Conservation (phyloP, 2,113 vertebrate genomes). For the Blennius ocellaris region DNA sequence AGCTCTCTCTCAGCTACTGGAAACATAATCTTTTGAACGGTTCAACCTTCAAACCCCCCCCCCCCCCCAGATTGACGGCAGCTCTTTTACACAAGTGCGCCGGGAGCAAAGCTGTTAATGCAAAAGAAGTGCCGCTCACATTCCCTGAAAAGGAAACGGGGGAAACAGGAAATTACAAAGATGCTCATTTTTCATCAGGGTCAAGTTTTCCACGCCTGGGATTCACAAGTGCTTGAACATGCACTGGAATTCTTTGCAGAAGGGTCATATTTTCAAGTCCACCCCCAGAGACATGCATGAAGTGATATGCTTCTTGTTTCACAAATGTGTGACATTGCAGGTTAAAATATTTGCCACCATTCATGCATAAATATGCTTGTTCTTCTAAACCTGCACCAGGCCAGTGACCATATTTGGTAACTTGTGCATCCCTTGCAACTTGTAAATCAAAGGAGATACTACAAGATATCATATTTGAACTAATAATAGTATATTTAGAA, state of each 20-base stretch:
- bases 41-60: constrained; percentile 5
- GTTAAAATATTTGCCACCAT: no score
- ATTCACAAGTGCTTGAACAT: neutral
- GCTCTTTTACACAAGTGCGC: constrained; percentile 21
- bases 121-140: constrained; percentile 2
- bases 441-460: no score
- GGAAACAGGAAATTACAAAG: constrained; percentile 19
- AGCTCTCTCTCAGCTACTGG: neutral
- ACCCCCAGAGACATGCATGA: neutral
- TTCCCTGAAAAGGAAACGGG: constrained; percentile 19
- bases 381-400: no score
- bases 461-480: no score
- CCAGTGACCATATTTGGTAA: no score
- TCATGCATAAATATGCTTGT: no score
- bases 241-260: constrained; percentile 13
- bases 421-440: no score
- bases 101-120: constrained; percentile 24
- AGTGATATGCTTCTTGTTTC: neutral
- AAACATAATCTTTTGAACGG: constrained; percentile 9
- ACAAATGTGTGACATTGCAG: no score
- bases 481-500: no score
- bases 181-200: neutral
- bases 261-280: neutral
- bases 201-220: constrained; percentile 3
- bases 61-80: constrained; percentile 4